Evolutionary conservation across 2,888 invertebrate species (phyloP).

Genomic region (Cistogaster globosa): DNA sequence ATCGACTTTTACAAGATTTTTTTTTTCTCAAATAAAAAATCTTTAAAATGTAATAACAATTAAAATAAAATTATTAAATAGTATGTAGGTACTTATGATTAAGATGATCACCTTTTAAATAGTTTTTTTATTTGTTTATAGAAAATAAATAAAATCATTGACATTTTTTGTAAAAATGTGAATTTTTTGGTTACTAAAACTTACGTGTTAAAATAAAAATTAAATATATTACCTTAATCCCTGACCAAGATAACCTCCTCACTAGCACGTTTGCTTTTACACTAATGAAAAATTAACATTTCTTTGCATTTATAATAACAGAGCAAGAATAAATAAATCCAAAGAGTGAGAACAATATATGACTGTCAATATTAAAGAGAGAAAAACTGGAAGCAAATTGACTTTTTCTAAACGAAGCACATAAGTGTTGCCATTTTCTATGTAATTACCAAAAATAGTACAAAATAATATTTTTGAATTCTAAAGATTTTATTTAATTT

Average conservation of each 20-base stretch:
- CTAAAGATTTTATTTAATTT: too few relatives aligned
- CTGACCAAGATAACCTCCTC: constrained; percentile 23
- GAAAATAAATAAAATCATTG: neutral
- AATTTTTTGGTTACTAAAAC: neutral
- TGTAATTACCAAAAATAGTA: too few relatives aligned
- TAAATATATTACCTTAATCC: constrained; percentile 36
- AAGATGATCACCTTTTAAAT: too few relatives aligned
- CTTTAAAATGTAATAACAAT: too few relatives aligned
- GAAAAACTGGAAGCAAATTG: neutral
- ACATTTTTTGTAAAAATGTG: neutral
- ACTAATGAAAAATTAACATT: constrained; percentile 37
- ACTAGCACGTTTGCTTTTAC: constrained; percentile 26
- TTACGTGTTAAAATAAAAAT: neutral
- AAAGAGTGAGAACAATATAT: constrained; percentile 41
- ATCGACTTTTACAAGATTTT: neutral
- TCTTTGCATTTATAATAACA: constrained; percentile 43
- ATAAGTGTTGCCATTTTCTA: too few relatives aligned
- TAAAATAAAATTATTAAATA: too few relatives aligned
- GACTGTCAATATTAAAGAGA: neutral
- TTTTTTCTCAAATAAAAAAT: too few relatives aligned
- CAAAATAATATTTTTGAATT: too few relatives aligned
- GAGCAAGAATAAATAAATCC: constrained; percentile 16
- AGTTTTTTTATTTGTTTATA: neutral
- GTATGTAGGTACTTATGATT: too few relatives aligned
- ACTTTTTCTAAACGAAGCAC: too few relatives aligned